Evolutionary conservation across 2,888 invertebrate genomes (phyloP), one percentile per base, ranked within the genome.

Genomic region (Parnassius mnemosyne): DNA sequence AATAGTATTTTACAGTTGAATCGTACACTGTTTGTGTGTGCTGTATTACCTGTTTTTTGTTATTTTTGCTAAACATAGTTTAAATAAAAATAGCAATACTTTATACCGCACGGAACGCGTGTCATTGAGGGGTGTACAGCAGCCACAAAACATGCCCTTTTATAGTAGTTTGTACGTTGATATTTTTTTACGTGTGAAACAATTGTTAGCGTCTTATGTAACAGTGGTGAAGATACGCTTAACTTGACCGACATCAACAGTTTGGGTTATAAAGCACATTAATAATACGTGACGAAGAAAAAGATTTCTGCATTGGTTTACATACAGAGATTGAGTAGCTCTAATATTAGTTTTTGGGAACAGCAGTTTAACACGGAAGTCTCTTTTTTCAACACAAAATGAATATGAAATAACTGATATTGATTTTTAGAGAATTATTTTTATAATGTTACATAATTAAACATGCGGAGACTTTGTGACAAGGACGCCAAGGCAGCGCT

Each of bases 351-450:
- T 13, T 13, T 47, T 12, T 12, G 13, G 11, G 43, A 46, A 54
- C 53, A 63, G 41, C 44, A 52, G 63, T 66, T 65, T 57, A 52
- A 65, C 58, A 75, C 71, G 71, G 73, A 78, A 77, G 76, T 76
- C 69, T 76, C 78, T 76, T 72, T 76, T 77, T 81, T 76, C 76
- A 77, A 73, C 75, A 78, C 74, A 71, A 73, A 73, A 76, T 77
- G 77, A 78, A 79, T 80, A 84, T 34, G 76, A 63, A 71, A 76
- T 72, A 77, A 78, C 77, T 77, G 78, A 62, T 61, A 80, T 81
- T 72, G 74, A 77, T 85, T 83, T 70, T 79, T 83, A 83, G 78
- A 83, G 73, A 76, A 69, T 84, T 86, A 83, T 84, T 85, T 89
- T 89, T 83, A 77, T 87, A 85, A 83, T 79, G 76, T 79, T 79